Evolutionary conservation across 2,797 vertebrate species (phyloP).

Genomic region (Galaxias olidus): DNA sequence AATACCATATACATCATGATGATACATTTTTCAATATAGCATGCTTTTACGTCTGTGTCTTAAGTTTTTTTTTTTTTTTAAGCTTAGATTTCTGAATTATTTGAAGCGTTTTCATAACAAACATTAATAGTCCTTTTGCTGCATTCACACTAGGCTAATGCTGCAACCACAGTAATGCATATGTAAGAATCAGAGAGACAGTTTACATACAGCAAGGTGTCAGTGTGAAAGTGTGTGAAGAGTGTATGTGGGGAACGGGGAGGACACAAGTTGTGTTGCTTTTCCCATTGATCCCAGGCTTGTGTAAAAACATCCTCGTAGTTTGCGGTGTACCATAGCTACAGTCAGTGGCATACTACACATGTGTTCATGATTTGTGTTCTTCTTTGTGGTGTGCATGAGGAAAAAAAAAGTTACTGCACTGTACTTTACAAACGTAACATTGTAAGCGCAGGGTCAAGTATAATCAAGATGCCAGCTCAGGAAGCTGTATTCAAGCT

Average conservation of each 20-base stretch:
- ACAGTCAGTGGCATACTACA: constrained; percentile 31
- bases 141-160: constrained; percentile 58
- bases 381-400: background rate
- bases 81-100: constrained; percentile 36
- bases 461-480: constrained; percentile 13
- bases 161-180: constrained; percentile 29
- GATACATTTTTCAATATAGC: constrained; percentile 60
- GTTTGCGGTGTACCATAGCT: background rate
- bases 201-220: constrained; percentile 35
- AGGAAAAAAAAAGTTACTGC: background rate
- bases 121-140: constrained; percentile 44
- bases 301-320: too few species aligned
- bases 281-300: too few species aligned
- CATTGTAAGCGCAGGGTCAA: constrained; percentile 8
- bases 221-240: constrained; percentile 13
- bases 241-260: background rate
- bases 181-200: constrained; percentile 27
- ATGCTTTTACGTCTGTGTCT: constrained; percentile 64
- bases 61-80: constrained; percentile 42
- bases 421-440: constrained; percentile 4
- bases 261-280: too few species aligned
- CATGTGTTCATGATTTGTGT: constrained; percentile 5
- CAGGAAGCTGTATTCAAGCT: constrained; percentile 4
- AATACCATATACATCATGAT: constrained; percentile 60
- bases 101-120: constrained; percentile 47